phyloP scores from a whole-genome alignment of 1,140 invertebrate species.

The Meloidogyne exigua region DNA sequence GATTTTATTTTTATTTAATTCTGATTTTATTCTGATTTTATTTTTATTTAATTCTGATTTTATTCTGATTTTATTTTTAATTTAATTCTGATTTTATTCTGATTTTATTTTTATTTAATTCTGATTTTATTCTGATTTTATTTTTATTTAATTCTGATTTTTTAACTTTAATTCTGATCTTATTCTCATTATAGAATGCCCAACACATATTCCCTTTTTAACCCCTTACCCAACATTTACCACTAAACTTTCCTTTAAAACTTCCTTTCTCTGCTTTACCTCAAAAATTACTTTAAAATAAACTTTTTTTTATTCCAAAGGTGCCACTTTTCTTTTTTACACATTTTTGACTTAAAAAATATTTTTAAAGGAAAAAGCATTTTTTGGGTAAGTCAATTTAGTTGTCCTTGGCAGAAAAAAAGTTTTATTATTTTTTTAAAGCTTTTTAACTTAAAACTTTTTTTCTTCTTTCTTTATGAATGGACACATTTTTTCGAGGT shows the following conservation, averaged over 20 bases:
- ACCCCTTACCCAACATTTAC: too few relatives aligned
- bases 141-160: too few relatives aligned
- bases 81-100: too few relatives aligned
- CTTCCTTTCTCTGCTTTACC: not conserved
- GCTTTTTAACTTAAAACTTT: conserved; percentile 1
- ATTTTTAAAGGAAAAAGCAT: not conserved
- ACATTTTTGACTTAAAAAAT: not conserved
- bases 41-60: too few relatives aligned
- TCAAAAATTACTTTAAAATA: conserved; percentile 1
- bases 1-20: too few relatives aligned
- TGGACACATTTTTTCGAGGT: not conserved
- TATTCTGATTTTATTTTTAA: too few relatives aligned
- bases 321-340: not conserved
- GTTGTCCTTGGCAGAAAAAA: not conserved
- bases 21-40: too few relatives aligned
- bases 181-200: too few relatives aligned
- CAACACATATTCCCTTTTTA: too few relatives aligned
- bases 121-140: too few relatives aligned
- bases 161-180: too few relatives aligned
- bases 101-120: too few relatives aligned
- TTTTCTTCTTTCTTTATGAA: not conserved
- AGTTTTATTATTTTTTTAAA: conserved; percentile 1
- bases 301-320: not conserved
- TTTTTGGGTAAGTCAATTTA: conserved; percentile 5
- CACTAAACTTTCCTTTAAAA: not conserved